Conservation (phyloP, 2,797 vertebrate genomes). For the Lutjanus campechanus region DNA sequence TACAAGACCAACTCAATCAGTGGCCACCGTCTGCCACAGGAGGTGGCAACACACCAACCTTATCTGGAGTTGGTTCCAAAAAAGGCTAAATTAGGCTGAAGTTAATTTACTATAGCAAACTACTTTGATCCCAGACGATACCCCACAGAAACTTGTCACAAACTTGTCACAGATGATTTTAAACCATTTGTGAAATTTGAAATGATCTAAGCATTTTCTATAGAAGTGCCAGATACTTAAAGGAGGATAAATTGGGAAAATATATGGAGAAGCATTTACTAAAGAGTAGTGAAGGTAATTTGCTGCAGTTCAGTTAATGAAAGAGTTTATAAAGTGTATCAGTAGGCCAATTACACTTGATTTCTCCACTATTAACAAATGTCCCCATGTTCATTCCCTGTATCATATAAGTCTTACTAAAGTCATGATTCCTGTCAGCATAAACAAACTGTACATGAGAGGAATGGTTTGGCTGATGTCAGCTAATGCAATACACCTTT, state of each 20-base stretch:
- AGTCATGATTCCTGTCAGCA: neutral
- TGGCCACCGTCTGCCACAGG: neutral
- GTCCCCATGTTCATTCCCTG: neutral
- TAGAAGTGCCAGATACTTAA: neutral
- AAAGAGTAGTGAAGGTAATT: neutral
- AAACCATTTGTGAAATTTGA: neutral
- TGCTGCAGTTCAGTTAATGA: too few species aligned
- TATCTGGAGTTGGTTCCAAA: neutral
- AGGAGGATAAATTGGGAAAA: neutral
- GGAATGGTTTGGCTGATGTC: neutral
- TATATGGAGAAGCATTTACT: neutral
- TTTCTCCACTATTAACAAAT: constrained; percentile 3
- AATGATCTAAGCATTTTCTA: too few species aligned
- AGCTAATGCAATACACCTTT: neutral
- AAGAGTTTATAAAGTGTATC: neutral
- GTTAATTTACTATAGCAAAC: neutral
- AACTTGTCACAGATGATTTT: neutral
- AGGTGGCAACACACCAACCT: neutral
- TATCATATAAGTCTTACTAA: neutral
- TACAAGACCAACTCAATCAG: neutral
- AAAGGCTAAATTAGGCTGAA: neutral
- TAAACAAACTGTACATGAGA: neutral
- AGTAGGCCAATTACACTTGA: neutral
- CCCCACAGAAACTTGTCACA: neutral
- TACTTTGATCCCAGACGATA: neutral